A percentile compares a stretch with the other conserved stretches of the same genome.
phyloP scores from a whole-genome alignment of 2,797 vertebrate species.

The Apogon hyalosoma region DNA sequence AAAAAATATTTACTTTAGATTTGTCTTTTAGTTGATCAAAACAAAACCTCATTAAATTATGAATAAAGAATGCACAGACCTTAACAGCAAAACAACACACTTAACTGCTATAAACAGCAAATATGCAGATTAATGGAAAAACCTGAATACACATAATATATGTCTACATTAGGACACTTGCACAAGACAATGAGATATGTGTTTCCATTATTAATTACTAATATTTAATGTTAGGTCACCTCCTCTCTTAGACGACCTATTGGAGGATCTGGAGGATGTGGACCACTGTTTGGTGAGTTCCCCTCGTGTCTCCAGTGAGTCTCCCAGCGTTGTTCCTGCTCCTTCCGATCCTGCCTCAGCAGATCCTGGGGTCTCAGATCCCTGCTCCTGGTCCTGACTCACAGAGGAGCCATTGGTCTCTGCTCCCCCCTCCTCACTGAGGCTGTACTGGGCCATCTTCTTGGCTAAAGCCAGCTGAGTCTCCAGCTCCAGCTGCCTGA shows the following conservation, averaged over 20 bases:
- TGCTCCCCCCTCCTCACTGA: conserved; percentile 78
- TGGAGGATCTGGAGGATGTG: conserved; percentile 94
- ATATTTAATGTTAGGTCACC: conserved; percentile 77
- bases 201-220: too few relatives aligned
- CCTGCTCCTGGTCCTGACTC: conserved; percentile 79
- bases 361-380: conserved; percentile 53
- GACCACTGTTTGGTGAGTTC: conserved; percentile 98
- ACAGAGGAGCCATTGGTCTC: conserved; percentile 82
- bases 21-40: too few relatives aligned
- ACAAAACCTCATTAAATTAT: too few relatives aligned
- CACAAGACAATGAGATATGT: too few relatives aligned
- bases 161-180: too few relatives aligned
- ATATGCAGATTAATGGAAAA: too few relatives aligned
- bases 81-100: too few relatives aligned
- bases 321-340: conserved; percentile 67
- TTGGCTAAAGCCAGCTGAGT: conserved; percentile 94
- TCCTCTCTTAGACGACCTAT: conserved; percentile 93
- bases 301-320: conserved; percentile 83
- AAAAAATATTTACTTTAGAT: too few relatives aligned
- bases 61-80: too few relatives aligned
- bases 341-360: conserved; percentile 69
- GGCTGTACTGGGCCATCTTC: conserved; percentile 96
- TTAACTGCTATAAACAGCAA: too few relatives aligned
- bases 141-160: too few relatives aligned
- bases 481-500: conserved; percentile 95